Evolutionary conservation across 1,140 invertebrate genomes (phyloP).

Genomic region (Nephotettix cincticeps): DNA sequence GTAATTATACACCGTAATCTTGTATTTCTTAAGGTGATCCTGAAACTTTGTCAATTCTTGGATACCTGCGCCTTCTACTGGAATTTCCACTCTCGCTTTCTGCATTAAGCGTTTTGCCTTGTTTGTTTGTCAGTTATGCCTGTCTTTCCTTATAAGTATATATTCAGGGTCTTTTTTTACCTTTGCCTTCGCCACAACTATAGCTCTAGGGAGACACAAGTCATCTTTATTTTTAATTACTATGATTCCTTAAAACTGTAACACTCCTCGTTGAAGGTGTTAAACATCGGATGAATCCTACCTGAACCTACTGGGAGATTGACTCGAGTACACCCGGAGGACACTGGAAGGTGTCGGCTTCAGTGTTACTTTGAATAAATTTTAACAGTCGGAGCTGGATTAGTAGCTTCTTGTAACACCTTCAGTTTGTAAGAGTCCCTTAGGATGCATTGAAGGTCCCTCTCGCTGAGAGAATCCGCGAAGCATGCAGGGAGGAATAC

Average conservation of each 20-base stretch:
- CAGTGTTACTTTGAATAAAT: slow-evolving; percentile 4
- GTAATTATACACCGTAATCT: background rate
- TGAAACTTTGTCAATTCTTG: too few species aligned
- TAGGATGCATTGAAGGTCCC: too few species aligned
- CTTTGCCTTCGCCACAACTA: slow-evolving; percentile 4
- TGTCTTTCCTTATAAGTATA: background rate
- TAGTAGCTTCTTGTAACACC: too few species aligned
- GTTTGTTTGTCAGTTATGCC: background rate
- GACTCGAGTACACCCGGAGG: background rate
- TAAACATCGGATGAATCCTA: background rate
- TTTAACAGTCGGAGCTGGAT: too few species aligned
- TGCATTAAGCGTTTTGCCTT: too few species aligned
- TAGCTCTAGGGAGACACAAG: too few species aligned
- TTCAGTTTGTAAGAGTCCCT: too few species aligned
- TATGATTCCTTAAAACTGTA: background rate
- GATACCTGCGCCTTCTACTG: background rate
- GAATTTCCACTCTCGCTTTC: background rate
- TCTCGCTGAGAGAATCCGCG: too few species aligned
- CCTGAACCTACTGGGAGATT: background rate
- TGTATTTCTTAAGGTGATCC: background rate
- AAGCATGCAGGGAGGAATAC: too few species aligned
- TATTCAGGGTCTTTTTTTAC: background rate
- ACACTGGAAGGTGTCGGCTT: background rate
- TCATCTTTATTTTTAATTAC: slow-evolving; percentile 8
- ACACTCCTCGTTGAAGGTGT: slow-evolving; percentile 13